These are phyloP conservation scores for Cosmopolites sordidus DNA, from an alignment of 2,888 invertebrate species.

Conservation along the genomic window DNA sequence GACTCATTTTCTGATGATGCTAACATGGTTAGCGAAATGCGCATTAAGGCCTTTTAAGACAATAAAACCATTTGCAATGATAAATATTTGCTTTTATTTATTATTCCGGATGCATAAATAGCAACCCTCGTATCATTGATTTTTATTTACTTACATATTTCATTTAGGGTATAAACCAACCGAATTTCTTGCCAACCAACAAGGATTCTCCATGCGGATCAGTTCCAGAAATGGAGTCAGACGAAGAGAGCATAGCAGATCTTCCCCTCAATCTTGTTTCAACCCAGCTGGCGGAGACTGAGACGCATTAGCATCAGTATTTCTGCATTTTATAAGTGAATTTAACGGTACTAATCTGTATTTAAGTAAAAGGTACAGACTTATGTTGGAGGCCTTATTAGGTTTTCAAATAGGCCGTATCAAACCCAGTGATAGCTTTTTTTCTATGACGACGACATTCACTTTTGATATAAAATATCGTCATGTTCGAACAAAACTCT, in stretches of 20 bases:
- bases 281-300: conserved; percentile 62
- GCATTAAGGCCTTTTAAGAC: no score
- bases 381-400: neutral
- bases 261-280: conserved; percentile 68
- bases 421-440: neutral
- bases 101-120: no score
- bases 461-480: neutral
- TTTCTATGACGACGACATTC: neutral
- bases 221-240: conserved; percentile 42
- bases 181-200: conserved; percentile 43
- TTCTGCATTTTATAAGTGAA: neutral
- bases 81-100: no score
- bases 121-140: no score
- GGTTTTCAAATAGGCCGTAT: no score
- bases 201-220: conserved; percentile 41
- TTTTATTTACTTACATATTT: no score
- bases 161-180: conserved; percentile 46
- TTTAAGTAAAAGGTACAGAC: neutral
- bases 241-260: conserved; percentile 55
- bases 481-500: conserved; percentile 2
- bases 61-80: no score
- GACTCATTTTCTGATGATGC: no score
- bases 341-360: conserved; percentile 11
- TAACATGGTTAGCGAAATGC: no score
- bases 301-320: conserved; percentile 38